Percentiles rank a stretch among this genome's conserved stretches.
phyloP scores from a whole-genome alignment of 2,113 vertebrate species.

The Hiodon tergisus region DNA sequence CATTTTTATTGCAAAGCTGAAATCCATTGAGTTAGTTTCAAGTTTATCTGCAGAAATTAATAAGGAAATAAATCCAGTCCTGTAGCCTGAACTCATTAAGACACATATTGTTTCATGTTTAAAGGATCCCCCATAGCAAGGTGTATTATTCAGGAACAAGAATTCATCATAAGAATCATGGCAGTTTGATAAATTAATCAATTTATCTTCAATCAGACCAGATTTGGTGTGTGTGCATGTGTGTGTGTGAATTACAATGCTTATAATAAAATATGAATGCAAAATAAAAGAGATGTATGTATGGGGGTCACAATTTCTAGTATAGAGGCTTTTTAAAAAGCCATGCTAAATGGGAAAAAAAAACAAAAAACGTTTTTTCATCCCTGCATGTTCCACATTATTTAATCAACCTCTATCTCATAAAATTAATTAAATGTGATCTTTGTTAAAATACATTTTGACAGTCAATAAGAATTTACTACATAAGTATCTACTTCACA shows the following conservation, averaged over 20 bases:
- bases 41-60: background rate
- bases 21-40: background rate
- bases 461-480: background rate
- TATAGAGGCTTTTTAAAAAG: no score
- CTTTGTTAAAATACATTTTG: background rate
- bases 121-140: slow-evolving; percentile 15
- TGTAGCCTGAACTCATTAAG: slow-evolving; percentile 17
- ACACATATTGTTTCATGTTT: slow-evolving; percentile 24
- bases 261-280: no score
- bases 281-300: no score
- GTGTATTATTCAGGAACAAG: slow-evolving; percentile 7
- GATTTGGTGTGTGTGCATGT: no score
- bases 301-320: no score
- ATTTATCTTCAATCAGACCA: no score
- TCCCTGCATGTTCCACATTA: no score
- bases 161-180: background rate
- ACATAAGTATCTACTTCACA: background rate
- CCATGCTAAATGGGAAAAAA: no score
- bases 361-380: no score
- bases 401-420: background rate
- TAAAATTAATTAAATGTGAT: background rate
- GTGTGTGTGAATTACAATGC: no score
- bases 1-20: slow-evolving; percentile 10
- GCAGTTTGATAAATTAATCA: no score
- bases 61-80: slow-evolving; percentile 4